These are phyloP conservation scores for Drosophila tsacasi DNA, from an alignment of 1,140 invertebrate species.

Conservation along the genomic window DNA sequence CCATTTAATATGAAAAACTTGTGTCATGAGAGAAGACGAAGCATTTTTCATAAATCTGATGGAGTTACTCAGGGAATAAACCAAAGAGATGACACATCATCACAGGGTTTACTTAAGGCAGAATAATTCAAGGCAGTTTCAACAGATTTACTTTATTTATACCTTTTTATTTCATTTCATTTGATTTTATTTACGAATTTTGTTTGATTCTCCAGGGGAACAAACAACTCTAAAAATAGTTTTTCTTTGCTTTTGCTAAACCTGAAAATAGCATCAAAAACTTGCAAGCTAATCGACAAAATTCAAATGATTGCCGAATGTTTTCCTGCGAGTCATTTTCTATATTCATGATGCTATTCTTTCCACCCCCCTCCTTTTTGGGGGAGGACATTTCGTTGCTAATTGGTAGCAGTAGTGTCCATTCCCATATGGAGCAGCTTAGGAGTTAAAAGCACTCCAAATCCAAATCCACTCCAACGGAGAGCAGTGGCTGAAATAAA, in stretches of 20 bases:
- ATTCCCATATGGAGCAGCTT: conserved; percentile 8
- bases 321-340: conserved; percentile 2
- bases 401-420: conserved; percentile 7
- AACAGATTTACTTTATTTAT: neutral
- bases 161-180: too few species aligned
- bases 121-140: neutral
- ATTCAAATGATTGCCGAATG: conserved; percentile 5
- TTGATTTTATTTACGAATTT: neutral
- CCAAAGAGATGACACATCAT: neutral
- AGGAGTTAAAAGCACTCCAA: conserved; percentile 14
- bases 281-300: conserved; percentile 1
- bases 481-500: conserved; percentile 14
- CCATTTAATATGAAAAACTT: conserved; percentile 15
- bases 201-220: neutral
- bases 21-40: neutral
- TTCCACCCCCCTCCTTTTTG: too few species aligned
- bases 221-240: neutral
- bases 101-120: too few species aligned
- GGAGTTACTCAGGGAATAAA: neutral
- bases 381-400: neutral
- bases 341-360: conserved; percentile 3
- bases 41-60: conserved; percentile 7
- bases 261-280: neutral
- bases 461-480: conserved; percentile 5
- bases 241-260: neutral